Base-by-base conservation (phyloP, 2,113 vertebrate species). In the Anas platyrhynchos region DNA sequence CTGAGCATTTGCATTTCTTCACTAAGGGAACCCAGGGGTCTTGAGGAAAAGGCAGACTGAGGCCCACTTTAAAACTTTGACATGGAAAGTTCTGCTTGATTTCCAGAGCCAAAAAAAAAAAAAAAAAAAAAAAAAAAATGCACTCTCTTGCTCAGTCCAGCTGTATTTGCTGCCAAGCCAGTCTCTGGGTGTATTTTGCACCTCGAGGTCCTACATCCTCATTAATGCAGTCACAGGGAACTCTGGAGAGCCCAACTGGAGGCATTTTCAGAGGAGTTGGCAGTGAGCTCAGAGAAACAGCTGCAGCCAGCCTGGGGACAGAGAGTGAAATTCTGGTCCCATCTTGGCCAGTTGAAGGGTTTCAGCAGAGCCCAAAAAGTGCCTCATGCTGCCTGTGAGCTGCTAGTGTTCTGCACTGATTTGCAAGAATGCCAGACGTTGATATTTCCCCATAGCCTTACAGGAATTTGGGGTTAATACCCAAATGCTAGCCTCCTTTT, bases 81-180 rank as follows among this genome's bases (percentile, higher is more conserved):
- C 50, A 34, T 0, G 0, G 4, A 13, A 89, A 68, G 16, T 27
- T 73, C 62, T 92, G 32, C 52, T 48, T 69, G 52, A 34, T 16
- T 43, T 22, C 26, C 36, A 50, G 26, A 34, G 34, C 48, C n/a
- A 48, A 48, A 18, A 6, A 20, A 48, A 48, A 34, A 48, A 48
- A 34, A 34, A 34, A 34, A 48, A 48, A 46, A 46, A 46, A 46
- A 20, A 25, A 43, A 16, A 6, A 20, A 32, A 9, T 5, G 14
- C 25, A 3, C 16, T 12, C 7, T 44, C 46, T 36, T 71, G 36
- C 63, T 71, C 82, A 59, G 71, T 67, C 29, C 67, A 65, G 44
- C 15, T 13, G 0, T 38, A 55, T 11, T 0, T 71, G 29, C 29
- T 88, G 36, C 63, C 2, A 1, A 0, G 0, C 38, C 6, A 0